Evolutionary conservation across 2,113 vertebrate species (phyloP), one percentile per base, ranked within the genome.

Genomic region (Pterocles gutturalis): DNA sequence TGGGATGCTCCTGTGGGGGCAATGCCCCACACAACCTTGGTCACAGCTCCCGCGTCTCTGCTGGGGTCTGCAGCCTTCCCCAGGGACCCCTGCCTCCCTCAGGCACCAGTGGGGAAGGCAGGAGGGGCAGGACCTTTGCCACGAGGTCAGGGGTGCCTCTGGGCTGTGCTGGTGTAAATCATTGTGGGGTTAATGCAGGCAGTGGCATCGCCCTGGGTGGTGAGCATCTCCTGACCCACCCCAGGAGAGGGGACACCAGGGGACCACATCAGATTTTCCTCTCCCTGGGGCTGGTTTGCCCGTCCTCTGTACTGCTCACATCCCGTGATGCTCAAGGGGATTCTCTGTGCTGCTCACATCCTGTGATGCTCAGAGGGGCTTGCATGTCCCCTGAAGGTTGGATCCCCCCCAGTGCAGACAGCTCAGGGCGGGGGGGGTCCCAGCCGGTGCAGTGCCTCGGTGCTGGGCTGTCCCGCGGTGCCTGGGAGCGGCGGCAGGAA

Each of bases 381-480:
- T 1, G 1, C 61, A 36, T 31, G 3, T 69, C n/a, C 46, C 51
- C 19, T 1, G 2, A 45, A 49, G 55, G 26, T 61, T 11, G 21
- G 55, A 73, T 69, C 19, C 13, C 26, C 25, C 48, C 17, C 6
- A 13, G 1, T 11, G 17, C 10, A 12, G 77, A 33, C 87, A 87
- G 87, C 34, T 65, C 7, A 1, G 41, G 1, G n/a, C n/a, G n/a
- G 57, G 0, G 0, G 45, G 33, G 48, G 43, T 83, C 67, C 41
- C 0, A 0, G 75, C 71, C 48, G 13, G n/a, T 2, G 0, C 0
- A 0, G 25, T 66, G 46, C 49, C 55, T 55, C 4, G 0, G 65
- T 38, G 79, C 54, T 92, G 94, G 70, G 70, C 73, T 95, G 62
- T 51, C 80, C 83, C 8, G 3, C 69, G 54, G 64, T 79, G 81